Evolutionary conservation across 2,888 invertebrate genomes (phyloP).

Genomic region (Therioaphis trifolii): DNA sequence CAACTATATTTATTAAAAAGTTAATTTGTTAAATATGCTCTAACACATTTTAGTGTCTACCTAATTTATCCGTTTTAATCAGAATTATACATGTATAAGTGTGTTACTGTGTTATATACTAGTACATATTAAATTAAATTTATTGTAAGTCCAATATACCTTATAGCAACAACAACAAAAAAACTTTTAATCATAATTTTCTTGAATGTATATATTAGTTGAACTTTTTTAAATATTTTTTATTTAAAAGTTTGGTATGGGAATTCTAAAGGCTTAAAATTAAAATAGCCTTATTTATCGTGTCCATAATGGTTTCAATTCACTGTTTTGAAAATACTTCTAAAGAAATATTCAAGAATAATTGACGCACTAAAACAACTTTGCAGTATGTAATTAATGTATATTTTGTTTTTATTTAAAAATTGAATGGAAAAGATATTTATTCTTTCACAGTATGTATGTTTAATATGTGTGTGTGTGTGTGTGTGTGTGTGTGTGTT

Average conservation of each 20-base stretch:
- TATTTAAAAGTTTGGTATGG: slow-evolving; percentile 11
- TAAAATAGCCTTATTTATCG: slow-evolving; percentile 38
- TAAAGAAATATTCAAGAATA: slow-evolving; percentile 24
- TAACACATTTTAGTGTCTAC: neutral
- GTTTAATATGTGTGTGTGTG: too few relatives aligned
- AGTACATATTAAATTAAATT: neutral
- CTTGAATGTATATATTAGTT: slow-evolving; percentile 6
- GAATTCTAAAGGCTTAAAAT: slow-evolving; percentile 16
- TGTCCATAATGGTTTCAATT: slow-evolving; percentile 32
- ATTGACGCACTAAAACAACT: neutral
- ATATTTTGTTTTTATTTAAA: neutral
- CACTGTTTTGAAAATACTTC: slow-evolving; percentile 16
- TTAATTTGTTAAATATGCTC: neutral
- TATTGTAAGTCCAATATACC: neutral
- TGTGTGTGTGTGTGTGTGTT: too few relatives aligned
- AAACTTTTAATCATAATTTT: slow-evolving; percentile 26
- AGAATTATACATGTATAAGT: too few relatives aligned
- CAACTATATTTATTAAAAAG: slow-evolving; percentile 7
- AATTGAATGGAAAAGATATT: neutral
- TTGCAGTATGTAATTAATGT: neutral
- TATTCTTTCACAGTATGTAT: neutral
- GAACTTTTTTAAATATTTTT: slow-evolving; percentile 3
- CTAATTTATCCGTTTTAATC: neutral
- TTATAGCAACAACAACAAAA: neutral
- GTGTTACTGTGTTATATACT: too few relatives aligned